Base-by-base conservation (phyloP, 2,797 vertebrate genomes). In the Sternarchorhynchus goeldii region DNA sequence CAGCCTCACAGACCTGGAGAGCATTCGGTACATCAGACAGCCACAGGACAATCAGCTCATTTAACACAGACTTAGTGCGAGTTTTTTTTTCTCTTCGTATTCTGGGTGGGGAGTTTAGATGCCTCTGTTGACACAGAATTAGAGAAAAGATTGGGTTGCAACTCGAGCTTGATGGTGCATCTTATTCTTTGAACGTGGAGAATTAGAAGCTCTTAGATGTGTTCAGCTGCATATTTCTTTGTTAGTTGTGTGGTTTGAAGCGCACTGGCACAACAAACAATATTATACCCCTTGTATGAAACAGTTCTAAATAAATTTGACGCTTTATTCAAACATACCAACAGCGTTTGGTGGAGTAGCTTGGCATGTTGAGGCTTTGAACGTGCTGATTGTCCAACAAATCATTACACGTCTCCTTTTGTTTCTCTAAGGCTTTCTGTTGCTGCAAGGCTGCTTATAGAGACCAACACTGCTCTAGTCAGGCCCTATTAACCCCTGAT, bases 21-120 rank as follows among this genome's bases (percentile, higher is more conserved):
- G 67, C 55, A 50, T 62, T 50, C 76, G 78, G 45, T 84, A 87
- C 83, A 75, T 83, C 81, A 77, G 65, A 21, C 71, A 18, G 71
- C 67, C 86, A 87, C 73, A 77, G 88, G 86, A 91, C 89, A 90
- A 89, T 91, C 87, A 78, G 81, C 34, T 83, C 62, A 70, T 91
- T 92, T 92, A 88, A 80, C 84, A 85, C 80, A 64, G 70, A 79
- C 81, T 81, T 62, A 31, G 32, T 70, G 66, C 8, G 50, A 50
- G 1, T 74, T 59, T 29, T 83, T 77, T 56, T 57, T 32, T 71
- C 14, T 50, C 21, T 65, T 73, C 39, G 83, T 87, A 88, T 82
- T 85, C 79, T 75, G 70, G 76, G 64, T 53, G 66, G 82, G 80
- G 76, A 86, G 80, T 84, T 84, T 80, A 74, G 83, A 80, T 3